phyloP scores from a whole-genome alignment of 2,113 vertebrate genomes.

The Vidua chalybeata region DNA sequence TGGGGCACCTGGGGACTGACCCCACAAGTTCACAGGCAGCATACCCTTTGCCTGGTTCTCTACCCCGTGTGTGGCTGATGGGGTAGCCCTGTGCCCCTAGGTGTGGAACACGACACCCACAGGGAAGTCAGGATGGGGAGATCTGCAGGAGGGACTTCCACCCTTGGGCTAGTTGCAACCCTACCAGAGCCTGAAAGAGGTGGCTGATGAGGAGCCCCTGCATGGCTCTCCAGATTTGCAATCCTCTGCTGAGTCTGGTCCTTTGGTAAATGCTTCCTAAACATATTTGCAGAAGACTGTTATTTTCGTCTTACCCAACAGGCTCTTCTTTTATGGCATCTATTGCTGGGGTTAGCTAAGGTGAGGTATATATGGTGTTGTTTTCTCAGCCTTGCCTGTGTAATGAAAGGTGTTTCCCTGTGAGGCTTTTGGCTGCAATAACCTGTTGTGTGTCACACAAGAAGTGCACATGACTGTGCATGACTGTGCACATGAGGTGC shows the following conservation, averaged over 20 bases:
- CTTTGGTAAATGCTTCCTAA: background rate
- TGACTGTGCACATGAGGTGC: no score
- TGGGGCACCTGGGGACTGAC: background rate
- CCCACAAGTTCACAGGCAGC: background rate
- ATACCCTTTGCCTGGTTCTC: fast-evolving
- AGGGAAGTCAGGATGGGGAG: background rate
- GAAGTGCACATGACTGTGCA: background rate
- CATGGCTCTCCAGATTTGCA: background rate
- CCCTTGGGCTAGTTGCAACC: background rate
- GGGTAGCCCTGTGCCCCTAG: background rate
- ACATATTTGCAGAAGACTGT: background rate
- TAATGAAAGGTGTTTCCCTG: background rate
- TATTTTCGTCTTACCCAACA: background rate
- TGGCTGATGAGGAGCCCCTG: background rate
- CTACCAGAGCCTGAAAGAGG: background rate
- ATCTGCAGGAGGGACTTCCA: background rate
- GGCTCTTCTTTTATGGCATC: background rate
- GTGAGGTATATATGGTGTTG: fast-evolving
- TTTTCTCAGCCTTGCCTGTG: background rate
- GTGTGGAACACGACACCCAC: background rate
- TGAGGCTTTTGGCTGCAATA: background rate
- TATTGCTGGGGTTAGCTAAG: background rate
- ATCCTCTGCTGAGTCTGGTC: background rate
- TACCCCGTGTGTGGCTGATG: background rate
- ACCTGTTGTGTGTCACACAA: background rate